Base-by-base conservation (phyloP, 2,888 invertebrate species). In the Entomobrya multifasciata region DNA sequence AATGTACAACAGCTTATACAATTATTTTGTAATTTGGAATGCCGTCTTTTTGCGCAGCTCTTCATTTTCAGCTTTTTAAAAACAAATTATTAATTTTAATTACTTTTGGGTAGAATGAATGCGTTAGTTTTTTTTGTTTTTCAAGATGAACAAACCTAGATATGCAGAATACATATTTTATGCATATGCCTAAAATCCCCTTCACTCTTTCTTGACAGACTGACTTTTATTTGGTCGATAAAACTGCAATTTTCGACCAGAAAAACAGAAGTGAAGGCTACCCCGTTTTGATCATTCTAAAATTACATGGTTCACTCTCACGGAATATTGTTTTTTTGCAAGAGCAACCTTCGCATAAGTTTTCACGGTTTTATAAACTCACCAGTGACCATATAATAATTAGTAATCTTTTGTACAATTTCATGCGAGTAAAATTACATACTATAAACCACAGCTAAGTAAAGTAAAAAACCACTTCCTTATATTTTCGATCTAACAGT, bases 221-320 rank as follows among this genome's bases (percentile, higher is more conserved):
- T 60, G 22, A 55, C 17, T 55, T 55, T 55, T 60, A 60, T 60
- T 60, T 60, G 60, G 27, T 60, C 60, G 60, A 60, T 60, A 60
- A n/a, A n/a, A 60, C 60, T 60, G 27, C 60, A 60, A 27, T 27
- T 60, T 8, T 27, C n/a, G n/a, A n/a, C n/a, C n/a, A n/a, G n/a
- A n/a, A n/a, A n/a, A n/a, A n/a, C n/a, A n/a, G n/a, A 60, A 60
- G 60, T 27, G 27, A n/a, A n/a, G 47, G 47, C 47, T 47, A 15
- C n/a, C n/a, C n/a, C n/a, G n/a, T n/a, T 47, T 47, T n/a, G n/a
- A 47, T 3, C 1, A n/a, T 47, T 47, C 47, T 11, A 47, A 47
- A 47, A 47, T 47, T 47, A 13, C 13, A 47, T 11, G 47, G 47
- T 47, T 11, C 6, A 47, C 47, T 4, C 11, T 3, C 5, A 41